These are phyloP conservation scores for Pachyseris speciosa DNA, from an alignment of 64 coral and sea anemone species.

Conservation along the genomic window DNA sequence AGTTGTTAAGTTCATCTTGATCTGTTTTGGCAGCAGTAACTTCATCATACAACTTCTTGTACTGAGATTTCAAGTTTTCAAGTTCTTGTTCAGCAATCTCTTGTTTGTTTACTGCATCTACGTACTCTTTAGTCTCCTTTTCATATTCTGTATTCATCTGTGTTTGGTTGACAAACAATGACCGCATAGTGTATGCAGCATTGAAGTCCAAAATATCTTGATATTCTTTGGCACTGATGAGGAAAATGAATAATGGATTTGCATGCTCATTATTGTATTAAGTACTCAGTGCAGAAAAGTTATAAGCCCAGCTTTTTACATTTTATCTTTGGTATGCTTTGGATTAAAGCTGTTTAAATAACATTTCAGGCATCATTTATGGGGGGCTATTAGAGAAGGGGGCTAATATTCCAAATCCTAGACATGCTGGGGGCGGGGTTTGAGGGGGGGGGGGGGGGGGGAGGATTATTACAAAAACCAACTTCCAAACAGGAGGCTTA, in stretches of 20 bases:
- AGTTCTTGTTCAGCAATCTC: constrained; percentile 92
- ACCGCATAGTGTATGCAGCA: constrained; percentile 68
- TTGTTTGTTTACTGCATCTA: constrained; percentile 90
- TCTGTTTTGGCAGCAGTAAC: constrained; percentile 50
- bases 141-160: constrained; percentile 69
- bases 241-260: not conserved
- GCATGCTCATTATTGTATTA: not conserved
- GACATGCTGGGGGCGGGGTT: no score
- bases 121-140: constrained; percentile 87
- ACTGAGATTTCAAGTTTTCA: constrained; percentile 72
- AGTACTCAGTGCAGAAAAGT: no score
- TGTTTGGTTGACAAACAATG: constrained; percentile 78
- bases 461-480: no score
- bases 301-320: no score
- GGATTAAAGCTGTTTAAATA: no score
- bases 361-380: no score
- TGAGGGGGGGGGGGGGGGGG: no score
- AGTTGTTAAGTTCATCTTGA: constrained; percentile 53
- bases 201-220: constrained; percentile 75
- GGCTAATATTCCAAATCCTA: no score
- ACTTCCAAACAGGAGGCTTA: no score
- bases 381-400: no score
- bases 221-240: constrained; percentile 87
- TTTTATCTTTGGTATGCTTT: no score
- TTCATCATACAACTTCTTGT: constrained; percentile 79